Conservation (phyloP, 2,888 invertebrate species). For the Rhorus exstirpatorius region DNA sequence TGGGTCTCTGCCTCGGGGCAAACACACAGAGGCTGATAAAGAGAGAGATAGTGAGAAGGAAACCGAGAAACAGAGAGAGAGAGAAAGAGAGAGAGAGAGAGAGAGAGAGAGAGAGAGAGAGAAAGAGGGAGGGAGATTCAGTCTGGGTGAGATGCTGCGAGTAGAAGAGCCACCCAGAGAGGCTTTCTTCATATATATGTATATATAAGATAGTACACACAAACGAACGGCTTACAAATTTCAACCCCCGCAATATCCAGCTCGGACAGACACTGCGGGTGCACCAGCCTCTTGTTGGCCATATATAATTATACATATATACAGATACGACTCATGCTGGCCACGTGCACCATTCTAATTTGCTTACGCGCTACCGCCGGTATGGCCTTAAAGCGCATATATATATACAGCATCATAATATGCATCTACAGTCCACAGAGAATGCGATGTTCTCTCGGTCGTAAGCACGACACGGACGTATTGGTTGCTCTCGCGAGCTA, state of each 20-base stretch:
- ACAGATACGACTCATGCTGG: conserved; percentile 79
- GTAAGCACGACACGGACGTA: conserved; percentile 60
- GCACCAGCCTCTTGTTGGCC: conserved; percentile 23
- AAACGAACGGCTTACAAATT: conserved; percentile 77
- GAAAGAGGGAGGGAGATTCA: no score
- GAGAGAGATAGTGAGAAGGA: no score
- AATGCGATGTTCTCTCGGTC: conserved; percentile 72
- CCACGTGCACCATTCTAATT: conserved; percentile 83
- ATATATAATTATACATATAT: conserved; percentile 15
- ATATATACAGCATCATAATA: conserved; percentile 2
- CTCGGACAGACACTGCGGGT: conserved; percentile 74
- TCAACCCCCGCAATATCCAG: conserved; percentile 68
- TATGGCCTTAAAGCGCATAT: conserved; percentile 62
- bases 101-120: no score
- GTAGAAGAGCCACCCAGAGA: conserved; percentile 51
- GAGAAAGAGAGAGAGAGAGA: conserved; percentile 32
- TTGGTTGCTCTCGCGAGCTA: conserved; percentile 61
- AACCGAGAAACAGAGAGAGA: no score
- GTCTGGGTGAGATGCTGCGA: conserved; percentile 56
- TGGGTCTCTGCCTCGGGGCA: conserved; percentile 77
- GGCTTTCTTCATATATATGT: conserved; percentile 43
- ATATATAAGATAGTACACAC: conserved; percentile 15
- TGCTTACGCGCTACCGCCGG: conserved; percentile 80
- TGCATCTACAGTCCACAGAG: no score
- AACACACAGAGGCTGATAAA: conserved; percentile 62